These are phyloP conservation scores for Delia radicum DNA, from an alignment of 1,140 invertebrate species.

Conservation along the genomic window DNA sequence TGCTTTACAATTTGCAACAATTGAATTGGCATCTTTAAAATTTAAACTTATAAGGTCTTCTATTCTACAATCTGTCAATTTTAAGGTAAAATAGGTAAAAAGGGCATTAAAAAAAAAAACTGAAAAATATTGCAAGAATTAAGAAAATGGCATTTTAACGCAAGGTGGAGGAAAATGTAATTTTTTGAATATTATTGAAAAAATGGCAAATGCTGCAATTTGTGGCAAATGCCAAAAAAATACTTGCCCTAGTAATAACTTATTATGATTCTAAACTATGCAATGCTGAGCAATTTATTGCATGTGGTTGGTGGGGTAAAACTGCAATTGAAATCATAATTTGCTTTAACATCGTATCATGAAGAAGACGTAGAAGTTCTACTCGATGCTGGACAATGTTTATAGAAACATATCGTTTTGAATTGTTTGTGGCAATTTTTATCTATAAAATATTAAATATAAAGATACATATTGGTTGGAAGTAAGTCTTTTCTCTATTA, in stretches of 20 bases:
- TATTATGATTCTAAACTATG: not conserved
- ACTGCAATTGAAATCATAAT: slow-evolving; percentile 2
- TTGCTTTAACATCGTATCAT: not conserved
- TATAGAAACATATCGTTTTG: not conserved
- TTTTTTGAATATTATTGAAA: no score
- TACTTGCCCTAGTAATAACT: not conserved
- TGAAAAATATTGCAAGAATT: no score
- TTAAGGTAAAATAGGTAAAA: no score
- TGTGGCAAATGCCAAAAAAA: no score
- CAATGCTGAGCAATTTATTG: not conserved
- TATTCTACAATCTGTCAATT: no score
- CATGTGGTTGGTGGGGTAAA: not conserved
- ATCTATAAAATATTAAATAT: not conserved
- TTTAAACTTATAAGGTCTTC: no score
- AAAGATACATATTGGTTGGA: not conserved
- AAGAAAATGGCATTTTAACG: no score
- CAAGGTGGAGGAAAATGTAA: no score
- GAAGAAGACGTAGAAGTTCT: not conserved
- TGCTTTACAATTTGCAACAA: no score
- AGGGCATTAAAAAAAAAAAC: no score
- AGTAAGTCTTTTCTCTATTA: not conserved
- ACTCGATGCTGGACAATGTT: not conserved
- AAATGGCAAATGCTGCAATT: no score
- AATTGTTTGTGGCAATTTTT: not conserved
- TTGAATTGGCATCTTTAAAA: no score